phyloP scores from a whole-genome alignment of 2,888 invertebrate species.

The Idaea aversata region DNA sequence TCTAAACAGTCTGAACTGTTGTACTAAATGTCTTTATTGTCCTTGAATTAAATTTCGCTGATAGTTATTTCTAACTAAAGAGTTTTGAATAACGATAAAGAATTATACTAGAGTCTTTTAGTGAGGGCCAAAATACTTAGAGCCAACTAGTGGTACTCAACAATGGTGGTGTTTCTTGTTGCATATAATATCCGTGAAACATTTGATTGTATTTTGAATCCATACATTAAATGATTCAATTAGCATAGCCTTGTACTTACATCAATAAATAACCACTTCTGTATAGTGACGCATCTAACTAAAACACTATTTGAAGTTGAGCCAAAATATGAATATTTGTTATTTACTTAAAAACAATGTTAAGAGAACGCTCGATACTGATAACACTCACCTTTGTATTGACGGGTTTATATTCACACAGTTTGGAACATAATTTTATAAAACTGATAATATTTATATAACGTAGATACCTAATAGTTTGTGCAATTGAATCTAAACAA shows the following conservation, averaged over 20 bases:
- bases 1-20: not conserved
- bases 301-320: conserved; percentile 24
- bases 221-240: conserved; percentile 3
- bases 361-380: not conserved
- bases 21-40: not conserved
- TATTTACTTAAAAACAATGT: not conserved
- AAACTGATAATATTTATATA: not conserved
- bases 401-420: not conserved
- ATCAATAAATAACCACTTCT: conserved; percentile 1
- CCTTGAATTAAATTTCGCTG: not conserved
- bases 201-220: not conserved
- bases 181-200: not conserved
- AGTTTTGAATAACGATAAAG: not conserved
- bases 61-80: not conserved
- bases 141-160: not conserved
- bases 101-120: not conserved
- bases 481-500: not conserved
- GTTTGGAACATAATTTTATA: not conserved
- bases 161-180: not conserved
- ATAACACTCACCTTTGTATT: not conserved
- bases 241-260: conserved; percentile 3
- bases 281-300: conserved; percentile 9
- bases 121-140: not conserved
- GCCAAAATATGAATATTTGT: conserved; percentile 1
- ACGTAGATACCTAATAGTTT: not conserved